These are phyloP conservation scores for Sebastes itinus DNA, from an alignment of 2,797 vertebrate genomes.

Conservation along the genomic window DNA sequence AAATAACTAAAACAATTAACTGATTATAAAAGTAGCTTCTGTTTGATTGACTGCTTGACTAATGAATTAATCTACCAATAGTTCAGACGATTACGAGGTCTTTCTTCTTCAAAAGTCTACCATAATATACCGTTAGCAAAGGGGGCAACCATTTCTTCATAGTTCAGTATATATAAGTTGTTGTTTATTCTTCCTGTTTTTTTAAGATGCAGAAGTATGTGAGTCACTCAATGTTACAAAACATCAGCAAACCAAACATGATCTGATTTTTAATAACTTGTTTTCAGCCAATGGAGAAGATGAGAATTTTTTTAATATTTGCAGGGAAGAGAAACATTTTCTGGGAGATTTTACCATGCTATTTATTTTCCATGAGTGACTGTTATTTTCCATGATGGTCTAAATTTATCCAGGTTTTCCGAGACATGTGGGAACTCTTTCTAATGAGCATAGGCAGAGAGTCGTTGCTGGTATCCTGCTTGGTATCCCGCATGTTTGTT, in stretches of 20 bases:
- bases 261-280: neutral
- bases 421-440: slow-evolving; percentile 56
- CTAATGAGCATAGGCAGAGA: slow-evolving; percentile 8
- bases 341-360: neutral
- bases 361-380: slow-evolving; percentile 42
- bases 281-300: neutral
- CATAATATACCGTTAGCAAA: neutral
- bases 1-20: neutral
- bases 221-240: neutral
- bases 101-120: neutral
- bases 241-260: neutral
- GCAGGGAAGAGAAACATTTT: neutral
- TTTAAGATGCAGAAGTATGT: neutral
- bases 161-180: neutral
- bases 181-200: neutral
- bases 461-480: slow-evolving; percentile 10
- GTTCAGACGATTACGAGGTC: neutral
- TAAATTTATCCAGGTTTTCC: slow-evolving; percentile 56
- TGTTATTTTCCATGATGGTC: slow-evolving; percentile 21
- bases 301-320: slow-evolving; percentile 1
- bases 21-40: neutral
- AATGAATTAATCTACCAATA: neutral
- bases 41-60: neutral
- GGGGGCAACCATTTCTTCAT: neutral
- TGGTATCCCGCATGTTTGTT: slow-evolving; percentile 37